Conservation (phyloP, 2,113 vertebrate genomes). For the Pseudolaguvia tuberculata region DNA sequence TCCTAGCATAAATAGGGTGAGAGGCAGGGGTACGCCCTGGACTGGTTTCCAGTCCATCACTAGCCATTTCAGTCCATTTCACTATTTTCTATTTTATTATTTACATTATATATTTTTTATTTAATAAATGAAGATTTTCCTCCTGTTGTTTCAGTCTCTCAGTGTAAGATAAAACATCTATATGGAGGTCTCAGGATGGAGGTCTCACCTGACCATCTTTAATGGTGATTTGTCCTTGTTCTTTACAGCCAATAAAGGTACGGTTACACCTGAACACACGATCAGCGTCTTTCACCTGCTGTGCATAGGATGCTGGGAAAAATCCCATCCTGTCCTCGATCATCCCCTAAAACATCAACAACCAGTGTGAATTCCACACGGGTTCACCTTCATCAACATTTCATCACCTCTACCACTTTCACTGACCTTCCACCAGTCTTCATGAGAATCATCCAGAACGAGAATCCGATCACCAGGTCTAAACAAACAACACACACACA, state of each 20-base stretch:
- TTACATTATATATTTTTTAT: too few species aligned
- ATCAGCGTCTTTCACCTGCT: constrained; percentile 77
- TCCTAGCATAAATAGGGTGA: too few species aligned
- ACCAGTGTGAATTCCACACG: neutral
- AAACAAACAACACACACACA: constrained; percentile 43
- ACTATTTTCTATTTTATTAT: too few species aligned
- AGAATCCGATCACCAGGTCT: constrained; percentile 92
- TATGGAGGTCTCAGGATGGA: too few species aligned
- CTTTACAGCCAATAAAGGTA: constrained; percentile 90
- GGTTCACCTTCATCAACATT: too few species aligned
- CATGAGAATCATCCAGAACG: constrained; percentile 86
- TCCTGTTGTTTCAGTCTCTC: neutral
- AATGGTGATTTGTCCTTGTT: constrained; percentile 91
- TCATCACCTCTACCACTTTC: neutral
- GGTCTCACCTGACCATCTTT: constrained; percentile 88
- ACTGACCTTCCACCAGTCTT: constrained; percentile 96
- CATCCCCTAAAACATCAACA: constrained; percentile 70
- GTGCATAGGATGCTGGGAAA: constrained; percentile 91
- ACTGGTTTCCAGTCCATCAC: too few species aligned
- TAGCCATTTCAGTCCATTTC: too few species aligned
- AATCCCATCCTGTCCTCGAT: constrained; percentile 88
- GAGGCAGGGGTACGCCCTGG: too few species aligned
- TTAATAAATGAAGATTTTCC: too few species aligned
- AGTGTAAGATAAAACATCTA: neutral
- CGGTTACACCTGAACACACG: constrained; percentile 84